A percentile compares a stretch with the other conserved stretches of the same genome.
phyloP scores from a whole-genome alignment of 2,113 vertebrate genomes.

The Heliornis fulica region DNA sequence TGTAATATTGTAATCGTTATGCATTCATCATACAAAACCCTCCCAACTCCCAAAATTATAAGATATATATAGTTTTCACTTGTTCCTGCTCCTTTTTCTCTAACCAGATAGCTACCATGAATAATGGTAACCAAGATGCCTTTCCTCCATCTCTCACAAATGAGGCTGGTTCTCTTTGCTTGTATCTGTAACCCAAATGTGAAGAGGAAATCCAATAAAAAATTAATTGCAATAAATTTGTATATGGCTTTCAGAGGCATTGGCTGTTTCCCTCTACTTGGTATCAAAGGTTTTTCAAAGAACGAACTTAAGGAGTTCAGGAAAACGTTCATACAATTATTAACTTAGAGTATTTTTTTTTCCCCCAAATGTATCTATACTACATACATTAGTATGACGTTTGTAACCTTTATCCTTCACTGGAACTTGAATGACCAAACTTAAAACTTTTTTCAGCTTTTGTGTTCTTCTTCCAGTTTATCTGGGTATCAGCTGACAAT shows the following conservation, averaged over 20 bases:
- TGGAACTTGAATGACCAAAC: background rate
- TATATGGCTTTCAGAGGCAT: background rate
- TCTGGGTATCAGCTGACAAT: background rate
- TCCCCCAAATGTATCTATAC: background rate
- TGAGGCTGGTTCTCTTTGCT: background rate
- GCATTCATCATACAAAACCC: background rate
- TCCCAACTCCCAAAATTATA: background rate
- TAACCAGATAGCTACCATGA: background rate
- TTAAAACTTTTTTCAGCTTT: background rate
- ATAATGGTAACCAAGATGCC: background rate
- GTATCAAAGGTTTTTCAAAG: background rate
- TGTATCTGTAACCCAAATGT: background rate
- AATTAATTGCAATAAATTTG: background rate
- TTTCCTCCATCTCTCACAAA: background rate
- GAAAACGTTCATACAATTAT: background rate
- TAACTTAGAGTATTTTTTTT: background rate
- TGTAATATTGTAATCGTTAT: background rate
- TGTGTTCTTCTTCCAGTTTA: background rate
- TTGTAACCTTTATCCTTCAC: background rate
- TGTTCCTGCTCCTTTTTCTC: background rate
- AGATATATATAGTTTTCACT: background rate
- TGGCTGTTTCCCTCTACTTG: background rate
- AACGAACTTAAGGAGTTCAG: background rate
- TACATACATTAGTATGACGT: rapidly evolving
- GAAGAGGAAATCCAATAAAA: background rate